Evolutionary conservation across 1,140 invertebrate genomes (phyloP).

Genomic region (Araneus ventricosus): DNA sequence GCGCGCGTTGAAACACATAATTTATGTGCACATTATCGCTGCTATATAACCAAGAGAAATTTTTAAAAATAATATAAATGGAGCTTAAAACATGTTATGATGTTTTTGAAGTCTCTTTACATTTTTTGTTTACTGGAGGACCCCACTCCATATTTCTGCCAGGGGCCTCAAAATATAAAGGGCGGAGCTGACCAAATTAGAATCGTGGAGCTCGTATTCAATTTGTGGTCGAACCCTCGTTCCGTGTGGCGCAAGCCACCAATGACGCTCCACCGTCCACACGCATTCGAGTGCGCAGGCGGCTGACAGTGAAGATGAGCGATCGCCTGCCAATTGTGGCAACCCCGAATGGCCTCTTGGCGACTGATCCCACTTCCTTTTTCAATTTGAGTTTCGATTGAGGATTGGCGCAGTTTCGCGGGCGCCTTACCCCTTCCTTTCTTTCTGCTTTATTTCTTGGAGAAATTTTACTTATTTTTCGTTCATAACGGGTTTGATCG

Average conservation of each 20-base stretch:
- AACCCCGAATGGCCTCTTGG: background rate
- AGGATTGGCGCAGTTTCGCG: conserved; percentile 23
- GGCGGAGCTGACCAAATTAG: no score
- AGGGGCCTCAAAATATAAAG: no score
- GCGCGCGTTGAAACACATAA: no score
- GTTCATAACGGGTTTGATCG: conserved; percentile 4
- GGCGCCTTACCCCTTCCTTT: background rate
- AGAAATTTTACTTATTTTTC: background rate
- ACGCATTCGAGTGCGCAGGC: background rate
- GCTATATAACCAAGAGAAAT: no score
- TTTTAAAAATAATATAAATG: no score
- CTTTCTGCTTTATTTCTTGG: background rate
- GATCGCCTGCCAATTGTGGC: background rate
- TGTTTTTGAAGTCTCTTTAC: no score
- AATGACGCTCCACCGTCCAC: background rate
- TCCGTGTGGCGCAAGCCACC: background rate
- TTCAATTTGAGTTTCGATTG: conserved; percentile 31
- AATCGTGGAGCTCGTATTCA: background rate
- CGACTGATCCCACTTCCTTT: conserved; percentile 3
- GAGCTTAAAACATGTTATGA: no score
- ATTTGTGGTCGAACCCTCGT: background rate
- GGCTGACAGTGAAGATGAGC: background rate
- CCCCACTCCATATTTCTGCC: no score
- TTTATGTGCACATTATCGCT: no score
- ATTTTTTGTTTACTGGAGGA: no score